Evolutionary conservation across 1,140 invertebrate species (phyloP).

Genomic region (Drusus annulatus): DNA sequence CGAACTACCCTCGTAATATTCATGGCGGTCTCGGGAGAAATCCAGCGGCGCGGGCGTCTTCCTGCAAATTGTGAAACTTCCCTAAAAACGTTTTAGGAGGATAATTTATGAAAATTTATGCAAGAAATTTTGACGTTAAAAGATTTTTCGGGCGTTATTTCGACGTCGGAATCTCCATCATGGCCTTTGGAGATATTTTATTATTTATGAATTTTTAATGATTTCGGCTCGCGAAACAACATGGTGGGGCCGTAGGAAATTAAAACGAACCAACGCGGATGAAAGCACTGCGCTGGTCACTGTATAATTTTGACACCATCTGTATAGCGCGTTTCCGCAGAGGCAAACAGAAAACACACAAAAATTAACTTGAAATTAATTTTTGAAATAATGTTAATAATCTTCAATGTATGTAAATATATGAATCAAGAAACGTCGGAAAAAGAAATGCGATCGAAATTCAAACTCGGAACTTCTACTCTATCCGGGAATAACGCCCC

Average conservation of each 20-base stretch:
- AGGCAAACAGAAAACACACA: too few relatives aligned
- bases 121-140: slow-evolving; percentile 49
- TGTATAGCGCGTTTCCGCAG: too few relatives aligned
- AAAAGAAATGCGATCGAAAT: too few relatives aligned
- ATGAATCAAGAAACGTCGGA: too few relatives aligned
- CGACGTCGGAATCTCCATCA: slow-evolving; percentile 2
- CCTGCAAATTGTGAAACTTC: slow-evolving; percentile 48
- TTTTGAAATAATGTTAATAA: background rate
- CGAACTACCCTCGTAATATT: slow-evolving; percentile 52
- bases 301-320: too few relatives aligned
- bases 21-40: slow-evolving; percentile 52
- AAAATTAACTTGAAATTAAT: too few relatives aligned
- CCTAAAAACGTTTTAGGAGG: slow-evolving; percentile 41
- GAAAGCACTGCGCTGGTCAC: too few relatives aligned
- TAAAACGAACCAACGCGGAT: background rate
- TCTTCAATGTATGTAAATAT: too few relatives aligned
- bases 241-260: background rate
- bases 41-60: background rate
- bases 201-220: slow-evolving; percentile 53
- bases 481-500: too few relatives aligned
- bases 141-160: slow-evolving; percentile 45
- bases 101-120: slow-evolving; percentile 55
- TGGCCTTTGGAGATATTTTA: slow-evolving; percentile 1
- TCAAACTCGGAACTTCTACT: too few relatives aligned
- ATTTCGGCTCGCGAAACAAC: slow-evolving; percentile 8